Percentiles rank a stretch among this genome's conserved stretches.
phyloP scores from a whole-genome alignment of 2,888 invertebrate genomes.

The Ennomos quercinarius region DNA sequence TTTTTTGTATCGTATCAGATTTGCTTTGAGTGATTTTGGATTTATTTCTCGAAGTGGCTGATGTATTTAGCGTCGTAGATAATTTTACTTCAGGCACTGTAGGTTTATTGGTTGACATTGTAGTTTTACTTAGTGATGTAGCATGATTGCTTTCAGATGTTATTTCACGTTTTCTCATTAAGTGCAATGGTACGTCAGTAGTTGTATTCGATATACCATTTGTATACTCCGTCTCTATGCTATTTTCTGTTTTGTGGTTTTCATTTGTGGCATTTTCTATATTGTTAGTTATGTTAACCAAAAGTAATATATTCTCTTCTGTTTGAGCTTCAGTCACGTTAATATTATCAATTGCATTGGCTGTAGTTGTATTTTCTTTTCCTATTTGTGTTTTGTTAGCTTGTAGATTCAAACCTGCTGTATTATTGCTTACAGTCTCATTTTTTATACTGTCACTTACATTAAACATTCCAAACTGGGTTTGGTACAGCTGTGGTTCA shows the following conservation, averaged over 20 bases:
- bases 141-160: constrained; percentile 12
- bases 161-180: constrained; percentile 59
- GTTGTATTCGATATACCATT: constrained; percentile 45
- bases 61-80: constrained; percentile 2
- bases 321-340: constrained; percentile 52
- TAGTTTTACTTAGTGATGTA: neutral
- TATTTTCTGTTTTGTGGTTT: constrained; percentile 58
- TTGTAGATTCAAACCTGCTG: constrained; percentile 34
- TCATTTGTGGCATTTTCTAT: constrained; percentile 56
- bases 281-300: constrained; percentile 61
- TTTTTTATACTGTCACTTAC: constrained; percentile 40
- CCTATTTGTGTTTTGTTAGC: constrained; percentile 28
- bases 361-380: constrained; percentile 34
- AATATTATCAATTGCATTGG: constrained; percentile 43
- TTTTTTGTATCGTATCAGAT: neutral
- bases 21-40: constrained; percentile 5
- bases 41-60: neutral
- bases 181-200: constrained; percentile 42
- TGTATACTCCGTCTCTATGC: constrained; percentile 65
- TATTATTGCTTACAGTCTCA: constrained; percentile 35
- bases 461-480: constrained; percentile 46
- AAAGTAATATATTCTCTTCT: constrained; percentile 56
- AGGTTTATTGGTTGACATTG: neutral
- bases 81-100: constrained; percentile 1
- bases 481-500: constrained; percentile 51